Percentiles rank a stretch among this genome's conserved stretches.
Conservation (phyloP, 1,140 invertebrate species). For the Chlorops oryzae region DNA sequence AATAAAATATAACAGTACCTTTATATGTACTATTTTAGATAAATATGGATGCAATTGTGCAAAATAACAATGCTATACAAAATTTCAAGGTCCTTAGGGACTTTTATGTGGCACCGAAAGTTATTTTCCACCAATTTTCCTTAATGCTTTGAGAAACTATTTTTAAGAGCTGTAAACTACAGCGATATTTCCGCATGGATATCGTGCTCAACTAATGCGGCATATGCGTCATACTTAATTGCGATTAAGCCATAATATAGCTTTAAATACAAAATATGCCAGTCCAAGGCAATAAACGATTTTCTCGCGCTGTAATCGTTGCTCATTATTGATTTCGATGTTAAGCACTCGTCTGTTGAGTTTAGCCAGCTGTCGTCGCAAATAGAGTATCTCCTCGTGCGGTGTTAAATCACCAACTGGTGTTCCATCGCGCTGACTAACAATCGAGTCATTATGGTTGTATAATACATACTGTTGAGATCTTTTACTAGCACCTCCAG, state of each 20-base stretch:
- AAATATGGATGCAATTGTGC: too few species aligned
- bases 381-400: slow-evolving; percentile 72
- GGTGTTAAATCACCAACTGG: slow-evolving; percentile 62
- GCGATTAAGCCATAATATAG: slow-evolving; percentile 76
- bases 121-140: too few species aligned
- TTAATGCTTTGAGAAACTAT: too few species aligned
- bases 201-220: too few species aligned
- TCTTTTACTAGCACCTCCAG: slow-evolving; percentile 39
- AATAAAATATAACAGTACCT: too few species aligned
- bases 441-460: slow-evolving; percentile 34
- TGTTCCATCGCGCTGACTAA: slow-evolving; percentile 56
- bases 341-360: slow-evolving; percentile 77
- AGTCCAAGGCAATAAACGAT: slow-evolving; percentile 72
- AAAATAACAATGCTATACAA: too few species aligned
- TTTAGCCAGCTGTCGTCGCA: slow-evolving; percentile 75
- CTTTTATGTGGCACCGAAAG: too few species aligned
- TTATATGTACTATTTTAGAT: too few species aligned
- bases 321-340: slow-evolving; percentile 72
- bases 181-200: too few species aligned
- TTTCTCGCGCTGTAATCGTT: slow-evolving; percentile 75
- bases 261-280: slow-evolving; percentile 77
- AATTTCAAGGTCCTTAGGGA: too few species aligned
- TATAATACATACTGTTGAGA: slow-evolving; percentile 25
- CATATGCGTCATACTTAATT: slow-evolving; percentile 49
- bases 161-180: too few species aligned